Evolutionary conservation across 2,113 vertebrate genomes (phyloP).

Genomic region (Rhabdomys dilectus): DNA sequence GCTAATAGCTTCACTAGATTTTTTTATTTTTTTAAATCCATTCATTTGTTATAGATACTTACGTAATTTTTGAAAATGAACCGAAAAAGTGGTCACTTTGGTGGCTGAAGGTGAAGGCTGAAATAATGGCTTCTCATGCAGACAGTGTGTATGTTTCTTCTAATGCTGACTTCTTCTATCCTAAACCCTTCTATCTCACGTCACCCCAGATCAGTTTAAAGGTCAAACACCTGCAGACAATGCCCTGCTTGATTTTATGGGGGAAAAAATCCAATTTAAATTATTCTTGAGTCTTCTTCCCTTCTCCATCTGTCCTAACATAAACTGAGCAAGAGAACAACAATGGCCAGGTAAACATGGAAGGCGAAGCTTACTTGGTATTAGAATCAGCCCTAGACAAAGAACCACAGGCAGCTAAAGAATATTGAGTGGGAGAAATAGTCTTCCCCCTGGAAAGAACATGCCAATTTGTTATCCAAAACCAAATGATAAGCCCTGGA

Average conservation of each 20-base stretch:
- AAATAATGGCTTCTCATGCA: background rate
- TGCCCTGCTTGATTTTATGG: background rate
- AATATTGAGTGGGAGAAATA: background rate
- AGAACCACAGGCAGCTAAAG: background rate
- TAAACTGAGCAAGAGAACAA: no score
- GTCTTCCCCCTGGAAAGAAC: background rate
- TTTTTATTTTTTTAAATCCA: background rate
- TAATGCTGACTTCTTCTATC: background rate
- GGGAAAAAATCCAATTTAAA: background rate
- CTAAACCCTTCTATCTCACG: background rate
- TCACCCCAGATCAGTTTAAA: background rate
- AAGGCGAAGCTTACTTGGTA: background rate
- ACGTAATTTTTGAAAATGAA: background rate
- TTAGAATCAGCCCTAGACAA: background rate
- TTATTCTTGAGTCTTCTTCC: background rate
- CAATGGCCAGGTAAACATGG: no score
- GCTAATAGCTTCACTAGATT: background rate
- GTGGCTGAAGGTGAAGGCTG: background rate
- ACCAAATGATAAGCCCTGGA: background rate
- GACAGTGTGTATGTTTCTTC: background rate
- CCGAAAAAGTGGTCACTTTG: background rate
- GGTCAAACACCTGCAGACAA: background rate
- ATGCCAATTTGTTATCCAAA: background rate
- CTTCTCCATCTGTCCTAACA: background rate
- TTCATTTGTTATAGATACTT: conserved; percentile 1